phyloP scores from a whole-genome alignment of 1,140 invertebrate genomes.

The Drosophila chauvacae region DNA sequence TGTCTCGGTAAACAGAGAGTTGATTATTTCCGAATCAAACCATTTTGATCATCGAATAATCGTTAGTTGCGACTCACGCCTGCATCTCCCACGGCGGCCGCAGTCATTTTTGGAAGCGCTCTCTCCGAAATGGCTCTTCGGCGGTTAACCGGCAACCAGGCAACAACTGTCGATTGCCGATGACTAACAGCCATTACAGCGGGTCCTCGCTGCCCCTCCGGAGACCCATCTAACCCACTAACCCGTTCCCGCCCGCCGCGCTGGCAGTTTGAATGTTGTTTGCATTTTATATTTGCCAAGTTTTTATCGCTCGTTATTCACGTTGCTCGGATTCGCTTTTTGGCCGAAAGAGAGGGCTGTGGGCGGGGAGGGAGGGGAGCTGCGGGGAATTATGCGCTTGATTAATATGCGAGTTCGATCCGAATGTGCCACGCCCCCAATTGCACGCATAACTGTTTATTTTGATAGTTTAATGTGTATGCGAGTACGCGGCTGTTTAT shows the following conservation, averaged over 20 bases:
- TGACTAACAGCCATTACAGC: conserved; percentile 67
- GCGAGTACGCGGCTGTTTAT: conserved; percentile 50
- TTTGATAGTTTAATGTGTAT: conserved; percentile 73
- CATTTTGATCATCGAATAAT: background rate
- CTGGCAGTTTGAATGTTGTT: conserved; percentile 62
- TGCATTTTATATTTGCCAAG: conserved; percentile 82
- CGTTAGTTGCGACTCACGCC: conserved; percentile 2
- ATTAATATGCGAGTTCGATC: conserved; percentile 78
- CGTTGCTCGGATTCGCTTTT: conserved; percentile 33
- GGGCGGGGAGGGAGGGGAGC: background rate
- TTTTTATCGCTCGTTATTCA: conserved; percentile 80
- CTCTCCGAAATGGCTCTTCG: conserved; percentile 67
- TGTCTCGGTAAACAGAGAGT: no score
- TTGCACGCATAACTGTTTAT: conserved; percentile 61
- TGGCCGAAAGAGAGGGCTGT: background rate
- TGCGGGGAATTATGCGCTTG: conserved; percentile 73
- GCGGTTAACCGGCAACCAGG: conserved; percentile 76
- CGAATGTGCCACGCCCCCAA: conserved; percentile 21
- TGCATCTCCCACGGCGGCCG: conserved; percentile 29
- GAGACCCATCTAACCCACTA: background rate
- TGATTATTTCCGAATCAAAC: background rate
- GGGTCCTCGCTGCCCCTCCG: background rate
- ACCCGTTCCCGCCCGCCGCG: background rate
- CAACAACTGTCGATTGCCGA: conserved; percentile 67
- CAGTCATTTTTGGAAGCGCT: conserved; percentile 51